Base-by-base conservation (phyloP, 2,888 invertebrate genomes). In the Eupithecia insigniata region DNA sequence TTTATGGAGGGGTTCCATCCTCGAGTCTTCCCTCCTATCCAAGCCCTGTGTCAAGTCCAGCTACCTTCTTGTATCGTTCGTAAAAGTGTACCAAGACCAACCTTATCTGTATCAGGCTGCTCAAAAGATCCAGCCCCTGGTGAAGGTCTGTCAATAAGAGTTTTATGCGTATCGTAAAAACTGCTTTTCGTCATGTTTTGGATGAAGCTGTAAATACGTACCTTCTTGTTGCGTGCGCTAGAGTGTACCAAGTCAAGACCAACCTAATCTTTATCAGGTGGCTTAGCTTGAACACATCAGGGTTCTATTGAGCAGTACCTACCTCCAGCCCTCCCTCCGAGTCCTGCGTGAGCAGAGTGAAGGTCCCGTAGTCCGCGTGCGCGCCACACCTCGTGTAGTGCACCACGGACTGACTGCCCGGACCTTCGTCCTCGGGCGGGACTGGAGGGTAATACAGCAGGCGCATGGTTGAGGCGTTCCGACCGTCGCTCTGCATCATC, bases 301-400 rank as follows among this genome's bases (percentile, higher is more conserved):
- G 10, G n/a, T 30, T n/a, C n/a, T 61, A 61, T 32, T 32, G 2
- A 62, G 22, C 2, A 16, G 14, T 64, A 39, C 64, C 76, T 78
- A 95, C 96, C 95, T 96, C 96, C 14, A 97, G 92, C 1, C 97
- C 97, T 22, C 97, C 97, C 80, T 97, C 96, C 58, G 96, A 96
- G 85, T 97, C 97, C 90, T 96, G 95, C 51, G 96, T 95, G 61
- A 97, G 91, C 74, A 97, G 91, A 22, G 97, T 97, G 85, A 97
- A 96, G 66, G 97, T 96, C 77, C 97, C 97, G 79, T 96, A 96
- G 88, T 97, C 97, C 32, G 96, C 95, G 85, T 97, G 97, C 1
- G 96, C 96, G 1, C 96, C 96, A 84, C 96, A 96, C 55, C 96
- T 95, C 58, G 96, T 96, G 89, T 94, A 94, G 71, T 88, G 85